Percentiles rank a stretch among this genome's conserved stretches.
These are phyloP conservation scores for Mystacornis crossleyi DNA, from an alignment of 2,113 vertebrate species.

Conservation along the genomic window DNA sequence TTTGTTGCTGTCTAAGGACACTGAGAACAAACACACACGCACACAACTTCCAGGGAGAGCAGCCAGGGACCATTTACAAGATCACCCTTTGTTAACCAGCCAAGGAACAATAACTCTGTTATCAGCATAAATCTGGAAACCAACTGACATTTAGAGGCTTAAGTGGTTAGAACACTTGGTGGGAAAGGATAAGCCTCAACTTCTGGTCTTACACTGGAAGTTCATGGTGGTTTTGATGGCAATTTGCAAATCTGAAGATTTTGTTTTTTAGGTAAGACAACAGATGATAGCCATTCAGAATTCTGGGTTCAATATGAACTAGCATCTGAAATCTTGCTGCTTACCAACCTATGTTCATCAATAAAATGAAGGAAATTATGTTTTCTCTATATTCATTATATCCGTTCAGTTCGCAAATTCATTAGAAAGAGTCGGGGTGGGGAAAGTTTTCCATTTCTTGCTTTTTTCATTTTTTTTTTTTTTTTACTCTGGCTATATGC, in stretches of 20 bases:
- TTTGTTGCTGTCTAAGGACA: constrained; percentile 40
- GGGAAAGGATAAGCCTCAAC: background rate
- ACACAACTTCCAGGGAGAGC: background rate
- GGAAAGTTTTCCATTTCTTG: background rate
- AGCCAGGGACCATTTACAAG: background rate
- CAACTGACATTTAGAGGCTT: background rate
- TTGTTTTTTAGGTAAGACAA: background rate
- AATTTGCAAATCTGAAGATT: background rate
- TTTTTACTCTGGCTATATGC: background rate
- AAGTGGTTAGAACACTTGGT: background rate
- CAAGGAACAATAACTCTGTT: background rate
- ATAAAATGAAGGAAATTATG: background rate
- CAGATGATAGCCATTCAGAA: background rate
- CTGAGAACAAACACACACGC: background rate
- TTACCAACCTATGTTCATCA: accelerated
- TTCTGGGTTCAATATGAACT: background rate
- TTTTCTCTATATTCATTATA: background rate
- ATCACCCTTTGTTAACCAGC: background rate
- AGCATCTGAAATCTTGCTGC: background rate
- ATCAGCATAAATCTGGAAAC: background rate
- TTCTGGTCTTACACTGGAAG: background rate
- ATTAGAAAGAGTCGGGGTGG: background rate
- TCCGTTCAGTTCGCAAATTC: background rate
- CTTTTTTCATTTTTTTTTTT: accelerated
- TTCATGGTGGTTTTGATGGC: accelerated